Conservation (phyloP, 1,140 invertebrate genomes). For the Melanaphis sacchari region DNA sequence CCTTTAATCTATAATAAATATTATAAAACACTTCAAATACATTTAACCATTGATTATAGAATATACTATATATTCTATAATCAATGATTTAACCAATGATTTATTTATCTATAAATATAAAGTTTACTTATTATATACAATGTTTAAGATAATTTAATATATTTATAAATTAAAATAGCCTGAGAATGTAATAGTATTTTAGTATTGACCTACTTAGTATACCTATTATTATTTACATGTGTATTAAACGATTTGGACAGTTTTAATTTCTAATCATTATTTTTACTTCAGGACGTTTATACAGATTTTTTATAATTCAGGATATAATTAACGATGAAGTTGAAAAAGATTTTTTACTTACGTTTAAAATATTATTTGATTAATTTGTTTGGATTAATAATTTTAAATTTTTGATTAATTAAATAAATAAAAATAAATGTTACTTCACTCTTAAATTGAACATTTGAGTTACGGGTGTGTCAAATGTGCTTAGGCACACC, state of each 20-base stretch:
- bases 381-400: background rate
- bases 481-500: background rate
- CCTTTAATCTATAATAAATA: background rate
- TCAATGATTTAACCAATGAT: no score
- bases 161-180: background rate
- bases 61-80: no score
- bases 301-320: background rate
- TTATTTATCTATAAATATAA: no score
- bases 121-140: no score
- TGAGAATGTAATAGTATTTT: no score
- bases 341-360: background rate
- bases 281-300: background rate
- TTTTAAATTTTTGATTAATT: background rate
- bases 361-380: background rate
- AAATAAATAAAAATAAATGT: background rate
- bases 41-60: no score
- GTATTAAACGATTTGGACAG: background rate
- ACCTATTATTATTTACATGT: background rate
- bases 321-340: background rate
- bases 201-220: background rate
- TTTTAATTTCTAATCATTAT: background rate
- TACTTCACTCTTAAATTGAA: background rate
- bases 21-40: background rate
- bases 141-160: background rate
- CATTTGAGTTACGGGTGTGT: background rate